Conservation (phyloP, 1,140 invertebrate species). For the Camponotus floridanus region DNA sequence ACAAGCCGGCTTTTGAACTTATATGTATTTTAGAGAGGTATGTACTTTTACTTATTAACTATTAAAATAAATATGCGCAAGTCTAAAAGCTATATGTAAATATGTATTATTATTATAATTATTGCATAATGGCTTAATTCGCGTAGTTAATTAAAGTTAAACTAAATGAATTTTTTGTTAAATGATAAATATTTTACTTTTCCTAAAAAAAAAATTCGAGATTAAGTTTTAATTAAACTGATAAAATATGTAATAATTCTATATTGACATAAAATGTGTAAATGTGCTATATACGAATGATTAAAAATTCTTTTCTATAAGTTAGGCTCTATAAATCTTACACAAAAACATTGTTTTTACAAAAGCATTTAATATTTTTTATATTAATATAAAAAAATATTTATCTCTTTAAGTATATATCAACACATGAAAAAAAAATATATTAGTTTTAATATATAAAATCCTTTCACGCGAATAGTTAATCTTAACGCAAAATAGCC, state of each 20-base stretch:
- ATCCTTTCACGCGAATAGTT: too few relatives aligned
- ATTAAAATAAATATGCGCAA: conserved; percentile 14
- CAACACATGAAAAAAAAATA: too few relatives aligned
- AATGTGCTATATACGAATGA: neutral
- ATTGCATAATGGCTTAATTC: neutral
- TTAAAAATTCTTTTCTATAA: neutral
- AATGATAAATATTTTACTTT: neutral
- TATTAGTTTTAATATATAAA: too few relatives aligned
- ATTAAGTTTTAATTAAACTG: neutral
- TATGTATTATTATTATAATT: neutral
- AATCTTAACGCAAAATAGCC: too few relatives aligned
- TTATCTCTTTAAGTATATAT: neutral
- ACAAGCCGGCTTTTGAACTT: conserved; percentile 5
- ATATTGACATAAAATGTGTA: neutral
- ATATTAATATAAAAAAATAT: conserved; percentile 1
- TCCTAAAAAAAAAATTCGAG: neutral
- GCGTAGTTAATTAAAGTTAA: conserved; percentile 5
- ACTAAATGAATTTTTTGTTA: neutral
- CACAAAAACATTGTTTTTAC: neutral
- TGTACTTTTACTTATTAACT: conserved; percentile 39
- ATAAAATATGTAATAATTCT: neutral
- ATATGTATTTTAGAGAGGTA: neutral
- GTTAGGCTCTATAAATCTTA: neutral
- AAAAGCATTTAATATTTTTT: neutral
- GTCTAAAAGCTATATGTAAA: neutral